Conservation (phyloP, 2,113 vertebrate species). For the Myrmophylax atrothorax region DNA sequence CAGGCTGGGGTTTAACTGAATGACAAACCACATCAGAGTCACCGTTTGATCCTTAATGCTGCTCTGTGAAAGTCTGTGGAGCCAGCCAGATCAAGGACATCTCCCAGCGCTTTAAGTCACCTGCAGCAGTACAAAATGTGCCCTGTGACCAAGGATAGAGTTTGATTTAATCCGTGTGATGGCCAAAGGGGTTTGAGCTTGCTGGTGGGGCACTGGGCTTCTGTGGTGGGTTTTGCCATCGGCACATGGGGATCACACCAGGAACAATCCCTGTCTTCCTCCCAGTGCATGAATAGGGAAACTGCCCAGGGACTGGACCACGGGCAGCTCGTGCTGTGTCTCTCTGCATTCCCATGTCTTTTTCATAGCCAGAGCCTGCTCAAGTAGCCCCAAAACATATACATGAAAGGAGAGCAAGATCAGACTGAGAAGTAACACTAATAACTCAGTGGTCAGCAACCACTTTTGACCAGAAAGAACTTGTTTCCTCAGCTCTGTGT, state of each 20-base stretch:
- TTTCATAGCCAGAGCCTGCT: not conserved
- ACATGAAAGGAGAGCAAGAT: not conserved
- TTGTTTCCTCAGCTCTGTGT: not conserved
- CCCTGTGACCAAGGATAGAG: not conserved
- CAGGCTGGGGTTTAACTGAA: not conserved
- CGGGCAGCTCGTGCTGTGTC: fast-evolving
- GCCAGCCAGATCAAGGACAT: not conserved
- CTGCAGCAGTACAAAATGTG: not conserved
- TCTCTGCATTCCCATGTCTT: not conserved
- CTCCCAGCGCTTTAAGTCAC: not conserved
- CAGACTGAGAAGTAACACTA: not conserved
- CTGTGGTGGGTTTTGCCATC: not conserved
- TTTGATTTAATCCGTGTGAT: not conserved
- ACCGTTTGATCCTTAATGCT: not conserved
- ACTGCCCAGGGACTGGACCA: not conserved
- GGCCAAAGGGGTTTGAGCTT: not conserved
- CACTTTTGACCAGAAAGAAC: not conserved
- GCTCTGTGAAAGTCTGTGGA: not conserved
- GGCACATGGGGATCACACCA: fast-evolving
- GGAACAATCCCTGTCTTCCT: fast-evolving
- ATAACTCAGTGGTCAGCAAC: not conserved
- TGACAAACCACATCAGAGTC: not conserved
- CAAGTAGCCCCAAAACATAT: not conserved
- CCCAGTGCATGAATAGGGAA: not conserved
- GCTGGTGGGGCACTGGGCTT: not conserved